These are phyloP conservation scores for Tachina grossa DNA, from an alignment of 2,888 invertebrate genomes.

Conservation along the genomic window DNA sequence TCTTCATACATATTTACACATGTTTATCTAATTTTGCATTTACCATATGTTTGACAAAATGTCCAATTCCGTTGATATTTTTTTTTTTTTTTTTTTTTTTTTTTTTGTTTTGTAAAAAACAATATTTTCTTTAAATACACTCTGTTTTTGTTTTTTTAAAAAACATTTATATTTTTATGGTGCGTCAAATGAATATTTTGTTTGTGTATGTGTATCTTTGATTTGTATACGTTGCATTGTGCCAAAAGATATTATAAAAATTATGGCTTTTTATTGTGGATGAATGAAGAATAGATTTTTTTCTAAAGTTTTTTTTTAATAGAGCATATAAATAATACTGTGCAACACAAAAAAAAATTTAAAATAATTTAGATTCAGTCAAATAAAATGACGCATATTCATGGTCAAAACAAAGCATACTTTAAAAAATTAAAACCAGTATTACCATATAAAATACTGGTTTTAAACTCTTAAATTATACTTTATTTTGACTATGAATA, in stretches of 20 bases:
- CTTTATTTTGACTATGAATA: too few relatives aligned
- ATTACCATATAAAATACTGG: too few relatives aligned
- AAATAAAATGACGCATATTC: too few relatives aligned
- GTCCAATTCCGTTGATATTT: not conserved
- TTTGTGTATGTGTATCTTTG: not conserved
- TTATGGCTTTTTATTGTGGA: conserved; percentile 20
- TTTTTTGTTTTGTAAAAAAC: too few relatives aligned
- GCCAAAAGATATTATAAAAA: conserved; percentile 24
- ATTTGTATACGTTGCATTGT: conserved; percentile 20
- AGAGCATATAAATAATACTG: not conserved
- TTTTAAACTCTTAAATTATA: too few relatives aligned
- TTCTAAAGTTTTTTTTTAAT: not conserved
- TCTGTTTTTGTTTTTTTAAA: too few relatives aligned
- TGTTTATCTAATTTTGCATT: not conserved
- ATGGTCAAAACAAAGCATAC: too few relatives aligned
- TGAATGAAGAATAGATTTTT: conserved; percentile 17
- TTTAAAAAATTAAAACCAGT: too few relatives aligned
- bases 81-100: not conserved
- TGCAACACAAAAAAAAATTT: too few relatives aligned
- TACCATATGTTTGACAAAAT: conserved; percentile 11
- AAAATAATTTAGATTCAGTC: too few relatives aligned
- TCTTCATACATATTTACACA: not conserved
- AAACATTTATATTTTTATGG: not conserved
- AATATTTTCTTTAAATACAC: not conserved
- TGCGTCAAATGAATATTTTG: not conserved